Percentiles rank a stretch among this genome's conserved stretches.
Conservation (phyloP, 1,140 invertebrate species). For the Megalonaias nervosa region DNA sequence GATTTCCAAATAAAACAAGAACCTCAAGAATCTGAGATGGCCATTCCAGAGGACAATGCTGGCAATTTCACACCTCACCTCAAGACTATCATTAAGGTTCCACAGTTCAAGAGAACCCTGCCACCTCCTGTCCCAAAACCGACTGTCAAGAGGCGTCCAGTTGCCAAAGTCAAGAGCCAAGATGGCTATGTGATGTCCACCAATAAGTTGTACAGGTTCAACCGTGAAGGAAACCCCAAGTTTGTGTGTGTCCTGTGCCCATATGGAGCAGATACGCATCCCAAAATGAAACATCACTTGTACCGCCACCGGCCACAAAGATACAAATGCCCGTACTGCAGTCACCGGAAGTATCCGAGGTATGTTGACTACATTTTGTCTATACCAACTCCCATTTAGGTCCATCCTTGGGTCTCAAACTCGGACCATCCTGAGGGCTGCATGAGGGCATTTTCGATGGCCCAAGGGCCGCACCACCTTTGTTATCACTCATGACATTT, state of each 20-base stretch:
- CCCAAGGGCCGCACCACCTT: too few species aligned
- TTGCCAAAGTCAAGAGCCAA: not conserved
- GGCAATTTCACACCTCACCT: too few species aligned
- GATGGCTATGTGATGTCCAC: slow-evolving; percentile 24
- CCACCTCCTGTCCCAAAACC: slow-evolving; percentile 1
- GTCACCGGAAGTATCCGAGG: slow-evolving; percentile 35
- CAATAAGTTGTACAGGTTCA: slow-evolving; percentile 29
- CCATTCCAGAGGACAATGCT: too few species aligned
- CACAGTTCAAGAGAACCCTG: slow-evolving; percentile 26
- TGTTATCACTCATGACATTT: too few species aligned
- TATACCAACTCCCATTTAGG: too few species aligned
- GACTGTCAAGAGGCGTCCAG: not conserved
- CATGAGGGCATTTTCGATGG: too few species aligned
- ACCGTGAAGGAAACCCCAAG: slow-evolving; percentile 27
- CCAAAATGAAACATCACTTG: slow-evolving; percentile 38
- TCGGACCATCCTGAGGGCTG: too few species aligned
- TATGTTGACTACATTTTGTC: not conserved
- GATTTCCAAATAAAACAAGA: too few species aligned
- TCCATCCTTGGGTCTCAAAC: too few species aligned
- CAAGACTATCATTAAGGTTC: slow-evolving; percentile 30
- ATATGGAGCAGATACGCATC: slow-evolving; percentile 30
- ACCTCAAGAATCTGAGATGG: too few species aligned
- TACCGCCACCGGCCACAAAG: slow-evolving; percentile 32
- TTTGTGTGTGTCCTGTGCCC: slow-evolving; percentile 27
- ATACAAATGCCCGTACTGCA: slow-evolving; percentile 35